Evolutionary conservation across 2,888 invertebrate genomes (phyloP).

Genomic region (Mechanitis messenoides): DNA sequence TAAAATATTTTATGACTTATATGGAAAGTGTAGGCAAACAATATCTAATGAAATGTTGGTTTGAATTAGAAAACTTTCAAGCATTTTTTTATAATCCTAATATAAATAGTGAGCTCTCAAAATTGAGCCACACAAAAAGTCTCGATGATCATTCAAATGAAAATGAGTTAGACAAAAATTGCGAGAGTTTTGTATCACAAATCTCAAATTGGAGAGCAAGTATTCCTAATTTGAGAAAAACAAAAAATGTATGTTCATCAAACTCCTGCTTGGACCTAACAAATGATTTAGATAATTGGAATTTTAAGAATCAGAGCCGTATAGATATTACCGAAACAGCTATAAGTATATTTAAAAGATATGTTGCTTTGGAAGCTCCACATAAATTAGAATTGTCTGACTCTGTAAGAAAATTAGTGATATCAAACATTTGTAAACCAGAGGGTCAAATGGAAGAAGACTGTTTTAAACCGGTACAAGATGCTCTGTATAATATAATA

Average conservation of each 20-base stretch:
- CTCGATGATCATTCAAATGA: conserved; percentile 52
- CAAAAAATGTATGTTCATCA: conserved; percentile 44
- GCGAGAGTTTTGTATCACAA: conserved; percentile 39
- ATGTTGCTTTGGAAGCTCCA: conserved; percentile 82
- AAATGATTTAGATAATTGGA: conserved; percentile 39
- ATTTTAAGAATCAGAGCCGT: conserved; percentile 36
- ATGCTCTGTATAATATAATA: conserved; percentile 80
- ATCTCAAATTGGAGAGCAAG: conserved; percentile 44
- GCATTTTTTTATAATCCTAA: conserved; percentile 34
- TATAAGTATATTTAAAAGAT: conserved; percentile 85
- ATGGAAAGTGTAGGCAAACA: conserved; percentile 85
- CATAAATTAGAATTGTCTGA: conserved; percentile 77
- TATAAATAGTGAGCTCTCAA: conserved; percentile 37
- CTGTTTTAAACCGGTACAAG: conserved; percentile 85
- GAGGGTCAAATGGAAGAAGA: conserved; percentile 80
- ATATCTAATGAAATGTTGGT: conserved; percentile 83
- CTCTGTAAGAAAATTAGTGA: conserved; percentile 74
- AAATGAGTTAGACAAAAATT: conserved; percentile 34
- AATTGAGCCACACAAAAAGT: conserved; percentile 57
- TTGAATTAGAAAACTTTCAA: conserved; percentile 84
- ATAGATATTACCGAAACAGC: conserved; percentile 76
- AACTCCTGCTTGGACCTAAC: conserved; percentile 56
- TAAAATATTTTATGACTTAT: conserved; percentile 90
- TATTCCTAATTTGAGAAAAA: conserved; percentile 39
- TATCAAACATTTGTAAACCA: conserved; percentile 81